Conservation (phyloP, 2,797 vertebrate species). For the Poliocrania exsul region DNA sequence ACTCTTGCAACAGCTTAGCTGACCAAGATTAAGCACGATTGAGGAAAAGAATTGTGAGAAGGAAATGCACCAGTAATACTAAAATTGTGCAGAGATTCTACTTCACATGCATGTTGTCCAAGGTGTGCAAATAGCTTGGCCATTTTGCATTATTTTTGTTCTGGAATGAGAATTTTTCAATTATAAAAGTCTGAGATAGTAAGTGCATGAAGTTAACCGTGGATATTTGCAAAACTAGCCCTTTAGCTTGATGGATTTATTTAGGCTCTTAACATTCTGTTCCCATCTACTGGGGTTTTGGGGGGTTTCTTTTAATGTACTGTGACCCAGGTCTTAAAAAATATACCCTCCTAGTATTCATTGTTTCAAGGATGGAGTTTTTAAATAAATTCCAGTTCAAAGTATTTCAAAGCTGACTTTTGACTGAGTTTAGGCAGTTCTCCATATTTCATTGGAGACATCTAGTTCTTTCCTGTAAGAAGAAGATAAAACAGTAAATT, state of each 20-base stretch:
- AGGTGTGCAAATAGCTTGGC: neutral
- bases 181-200: neutral
- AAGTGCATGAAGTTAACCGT: neutral
- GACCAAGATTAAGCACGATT: neutral
- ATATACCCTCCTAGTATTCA: neutral
- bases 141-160: neutral
- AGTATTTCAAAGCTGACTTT: neutral
- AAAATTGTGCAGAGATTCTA: neutral
- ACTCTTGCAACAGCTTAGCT: neutral
- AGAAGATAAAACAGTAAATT: neutral
- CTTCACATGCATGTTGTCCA: neutral
- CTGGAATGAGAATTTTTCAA: neutral
- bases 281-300: neutral
- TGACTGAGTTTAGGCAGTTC: neutral
- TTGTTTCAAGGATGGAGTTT: neutral
- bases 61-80: neutral
- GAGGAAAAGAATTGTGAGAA: neutral
- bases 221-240: neutral
- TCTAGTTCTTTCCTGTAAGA: neutral
- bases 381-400: neutral
- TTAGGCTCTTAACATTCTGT: neutral
- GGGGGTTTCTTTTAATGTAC: neutral
- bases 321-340: neutral
- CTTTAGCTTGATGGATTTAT: neutral
- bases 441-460: neutral